A percentile compares a stretch with the other conserved stretches of the same genome.
phyloP scores from a whole-genome alignment of 2,888 invertebrate species.

The Patella depressa region DNA sequence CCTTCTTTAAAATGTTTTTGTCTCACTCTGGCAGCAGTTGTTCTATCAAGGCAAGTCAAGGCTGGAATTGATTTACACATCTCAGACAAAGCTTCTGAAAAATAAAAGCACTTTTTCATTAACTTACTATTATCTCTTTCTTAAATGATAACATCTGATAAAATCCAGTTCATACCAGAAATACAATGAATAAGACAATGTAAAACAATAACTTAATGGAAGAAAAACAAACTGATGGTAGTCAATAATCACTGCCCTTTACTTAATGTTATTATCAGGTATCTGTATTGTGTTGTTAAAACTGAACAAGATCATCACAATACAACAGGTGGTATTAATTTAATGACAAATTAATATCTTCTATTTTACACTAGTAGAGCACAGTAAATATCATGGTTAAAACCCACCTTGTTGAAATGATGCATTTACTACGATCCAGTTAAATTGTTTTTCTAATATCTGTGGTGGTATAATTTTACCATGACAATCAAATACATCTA shows the following conservation, averaged over 20 bases:
- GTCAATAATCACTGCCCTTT: no score
- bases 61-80: constrained; percentile 68
- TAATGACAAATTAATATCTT: not conserved
- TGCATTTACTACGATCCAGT: constrained; percentile 72
- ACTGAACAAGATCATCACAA: not conserved
- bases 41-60: constrained; percentile 71
- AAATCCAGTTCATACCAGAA: no score
- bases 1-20: constrained; percentile 68
- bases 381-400: not conserved
- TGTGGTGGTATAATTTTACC: constrained; percentile 69
- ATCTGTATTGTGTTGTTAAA: no score
- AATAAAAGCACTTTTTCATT: not conserved
- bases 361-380: not conserved
- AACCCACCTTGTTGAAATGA: constrained; percentile 63
- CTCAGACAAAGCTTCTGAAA: constrained; percentile 56
- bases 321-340: not conserved
- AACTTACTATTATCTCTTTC: no score
- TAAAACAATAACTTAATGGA: no score
- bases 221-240: no score
- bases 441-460: constrained; percentile 70
- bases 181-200: no score
- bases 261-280: no score
- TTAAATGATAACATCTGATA: no score
- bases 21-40: constrained; percentile 71
- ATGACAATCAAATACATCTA: constrained; percentile 71